These are phyloP conservation scores for Gnathonemus echidnorhynchus DNA, from an alignment of 2,113 vertebrate species.

Conservation along the genomic window DNA sequence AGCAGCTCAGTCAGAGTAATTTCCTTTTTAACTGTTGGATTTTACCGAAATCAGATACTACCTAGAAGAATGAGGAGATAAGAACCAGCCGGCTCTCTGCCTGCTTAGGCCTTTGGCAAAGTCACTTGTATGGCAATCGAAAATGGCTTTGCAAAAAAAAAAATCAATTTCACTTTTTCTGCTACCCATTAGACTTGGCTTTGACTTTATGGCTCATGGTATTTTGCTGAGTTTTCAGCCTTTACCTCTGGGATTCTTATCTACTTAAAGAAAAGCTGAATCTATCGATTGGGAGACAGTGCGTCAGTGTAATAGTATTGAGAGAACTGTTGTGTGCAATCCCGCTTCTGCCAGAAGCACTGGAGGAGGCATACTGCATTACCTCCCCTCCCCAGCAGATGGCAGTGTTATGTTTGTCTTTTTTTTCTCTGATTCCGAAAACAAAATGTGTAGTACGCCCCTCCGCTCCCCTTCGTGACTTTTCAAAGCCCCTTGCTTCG, in stretches of 20 bases:
- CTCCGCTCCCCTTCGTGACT: background rate
- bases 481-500: background rate
- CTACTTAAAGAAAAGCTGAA: background rate
- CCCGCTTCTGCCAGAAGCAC: background rate
- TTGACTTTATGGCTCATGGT: background rate
- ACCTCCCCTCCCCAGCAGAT: constrained; percentile 37
- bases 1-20: background rate
- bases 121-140: background rate
- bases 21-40: background rate
- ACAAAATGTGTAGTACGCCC: background rate
- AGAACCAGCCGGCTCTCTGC: background rate
- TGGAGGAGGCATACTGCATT: background rate
- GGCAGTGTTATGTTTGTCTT: constrained; percentile 24
- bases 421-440: background rate
- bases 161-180: background rate
- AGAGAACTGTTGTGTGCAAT: background rate
- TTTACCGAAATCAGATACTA: background rate
- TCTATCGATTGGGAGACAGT: background rate
- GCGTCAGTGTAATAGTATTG: background rate
- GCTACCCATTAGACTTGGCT: background rate
- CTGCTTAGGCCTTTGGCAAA: background rate
- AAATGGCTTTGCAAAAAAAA: background rate
- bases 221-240: background rate
- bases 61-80: background rate
- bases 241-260: background rate